Base-by-base conservation (phyloP, 1,140 invertebrate species). In the Heliconius himera region DNA sequence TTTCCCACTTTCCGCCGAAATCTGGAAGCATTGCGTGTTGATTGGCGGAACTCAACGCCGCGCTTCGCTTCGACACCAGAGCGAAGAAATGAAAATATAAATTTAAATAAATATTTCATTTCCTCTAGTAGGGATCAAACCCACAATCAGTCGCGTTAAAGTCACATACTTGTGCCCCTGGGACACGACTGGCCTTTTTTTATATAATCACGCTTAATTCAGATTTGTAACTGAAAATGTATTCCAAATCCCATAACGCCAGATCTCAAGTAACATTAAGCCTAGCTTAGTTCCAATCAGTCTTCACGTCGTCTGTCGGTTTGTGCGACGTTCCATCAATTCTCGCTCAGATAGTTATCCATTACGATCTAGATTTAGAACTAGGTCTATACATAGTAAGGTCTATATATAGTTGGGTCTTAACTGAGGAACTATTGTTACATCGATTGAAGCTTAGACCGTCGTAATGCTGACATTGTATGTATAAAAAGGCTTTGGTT, bases 251-350 rank as follows among this genome's bases (percentile, higher is more conserved):
- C 20, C 1, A 56, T 56, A n/a, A 20, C n/a, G 22, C 2, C n/a
- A 56, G 54, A 22, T 56, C 54, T 56, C 54, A 22, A 56, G 54
- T 56, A 56, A 56, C 20, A 56, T n/a, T 56, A 56, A 56, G 54
- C 54, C 54, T 56, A 56, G 54, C 54, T 56, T 56, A 56, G 54
- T 56, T 56, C 9, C 54, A 56, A 56, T 56, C 54, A 56, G 54
- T 56, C 54, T 56, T 22, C 54, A 56, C 54, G 8, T 56, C 41
- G 41, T 46, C 41, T 11, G 41, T 46, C 54, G 54, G n/a, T 56
- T 56, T 56, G 54, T n/a, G n/a, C 54, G 54, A 56, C 54, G 54
- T 56, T 56, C 54, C 60, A 66, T 66, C 60, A 66, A 66, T 66
- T 56, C 54, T 56, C 54, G 54, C 54, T 66, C 26, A 66, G 22